phyloP scores from a whole-genome alignment of 1,140 invertebrate genomes.

The Mylabris phalerata region DNA sequence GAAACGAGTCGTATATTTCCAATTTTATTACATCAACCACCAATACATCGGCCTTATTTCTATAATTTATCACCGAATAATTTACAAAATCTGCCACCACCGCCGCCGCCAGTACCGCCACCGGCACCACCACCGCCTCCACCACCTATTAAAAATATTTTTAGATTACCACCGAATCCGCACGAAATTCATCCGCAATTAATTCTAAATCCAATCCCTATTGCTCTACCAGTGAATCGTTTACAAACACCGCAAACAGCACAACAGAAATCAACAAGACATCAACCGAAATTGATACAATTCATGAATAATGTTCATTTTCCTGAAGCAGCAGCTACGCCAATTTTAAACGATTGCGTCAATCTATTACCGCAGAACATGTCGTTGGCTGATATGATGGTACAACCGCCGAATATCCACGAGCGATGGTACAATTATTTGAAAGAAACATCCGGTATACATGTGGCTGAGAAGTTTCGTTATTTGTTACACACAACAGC shows the following conservation, averaged over 20 bases:
- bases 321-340: conserved; percentile 36
- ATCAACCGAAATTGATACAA: conserved; percentile 41
- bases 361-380: conserved; percentile 39
- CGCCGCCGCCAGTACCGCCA: no score
- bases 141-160: not conserved
- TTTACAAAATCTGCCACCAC: no score
- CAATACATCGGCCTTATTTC: not conserved
- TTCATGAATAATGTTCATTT: conserved; percentile 51
- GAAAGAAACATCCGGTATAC: conserved; percentile 39
- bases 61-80: not conserved
- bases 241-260: not conserved
- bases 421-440: conserved; percentile 43
- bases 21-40: not conserved
- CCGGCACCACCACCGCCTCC: not conserved
- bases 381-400: conserved; percentile 39
- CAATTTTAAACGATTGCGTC: conserved; percentile 37
- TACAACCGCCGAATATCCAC: conserved; percentile 31
- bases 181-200: not conserved
- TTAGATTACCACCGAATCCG: not conserved
- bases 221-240: not conserved
- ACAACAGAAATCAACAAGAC: conserved; percentile 21
- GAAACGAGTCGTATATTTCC: not conserved
- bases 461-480: conserved; percentile 41
- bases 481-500: conserved; percentile 36
- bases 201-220: conserved; percentile 1